phyloP scores from a whole-genome alignment of 1,140 invertebrate species.

The Bicyclus anynana region DNA sequence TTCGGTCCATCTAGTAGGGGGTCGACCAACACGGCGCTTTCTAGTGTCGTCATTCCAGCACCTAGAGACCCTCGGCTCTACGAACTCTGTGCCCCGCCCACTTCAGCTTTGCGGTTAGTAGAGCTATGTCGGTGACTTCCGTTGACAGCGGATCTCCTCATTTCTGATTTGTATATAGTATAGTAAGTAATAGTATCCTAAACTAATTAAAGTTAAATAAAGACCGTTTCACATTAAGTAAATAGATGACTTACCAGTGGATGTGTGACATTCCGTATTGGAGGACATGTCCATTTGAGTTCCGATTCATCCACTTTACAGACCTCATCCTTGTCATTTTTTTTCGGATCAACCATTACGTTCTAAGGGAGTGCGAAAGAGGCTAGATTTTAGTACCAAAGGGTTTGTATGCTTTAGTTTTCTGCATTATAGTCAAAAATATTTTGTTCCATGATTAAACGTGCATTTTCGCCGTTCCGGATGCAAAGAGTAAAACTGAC shows the following conservation, averaged over 20 bases:
- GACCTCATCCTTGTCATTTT: slow-evolving; percentile 42
- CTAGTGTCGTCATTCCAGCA: too few relatives aligned
- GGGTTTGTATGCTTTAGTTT: slow-evolving; percentile 8
- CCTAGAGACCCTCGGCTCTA: too few relatives aligned
- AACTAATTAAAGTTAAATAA: too few relatives aligned
- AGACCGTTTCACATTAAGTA: too few relatives aligned
- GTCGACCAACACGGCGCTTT: too few relatives aligned
- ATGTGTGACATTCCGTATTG: slow-evolving; percentile 54
- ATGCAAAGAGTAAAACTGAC: neutral
- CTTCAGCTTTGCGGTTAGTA: too few relatives aligned
- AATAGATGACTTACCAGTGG: slow-evolving; percentile 42
- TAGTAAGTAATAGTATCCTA: too few relatives aligned
- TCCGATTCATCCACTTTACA: slow-evolving; percentile 35
- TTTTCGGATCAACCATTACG: slow-evolving; percentile 47
- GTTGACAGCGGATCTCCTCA: too few relatives aligned
- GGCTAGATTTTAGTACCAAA: neutral
- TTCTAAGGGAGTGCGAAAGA: neutral
- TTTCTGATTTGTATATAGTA: too few relatives aligned
- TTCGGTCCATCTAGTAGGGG: too few relatives aligned
- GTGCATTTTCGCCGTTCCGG: neutral
- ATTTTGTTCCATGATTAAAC: neutral
- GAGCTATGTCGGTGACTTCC: too few relatives aligned
- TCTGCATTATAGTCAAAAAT: slow-evolving; percentile 3
- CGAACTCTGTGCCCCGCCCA: too few relatives aligned
- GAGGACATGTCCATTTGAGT: slow-evolving; percentile 41